Evolutionary conservation across 2,888 invertebrate genomes (phyloP), one percentile per base, ranked within the genome.

Genomic region (Ophraella communa): DNA sequence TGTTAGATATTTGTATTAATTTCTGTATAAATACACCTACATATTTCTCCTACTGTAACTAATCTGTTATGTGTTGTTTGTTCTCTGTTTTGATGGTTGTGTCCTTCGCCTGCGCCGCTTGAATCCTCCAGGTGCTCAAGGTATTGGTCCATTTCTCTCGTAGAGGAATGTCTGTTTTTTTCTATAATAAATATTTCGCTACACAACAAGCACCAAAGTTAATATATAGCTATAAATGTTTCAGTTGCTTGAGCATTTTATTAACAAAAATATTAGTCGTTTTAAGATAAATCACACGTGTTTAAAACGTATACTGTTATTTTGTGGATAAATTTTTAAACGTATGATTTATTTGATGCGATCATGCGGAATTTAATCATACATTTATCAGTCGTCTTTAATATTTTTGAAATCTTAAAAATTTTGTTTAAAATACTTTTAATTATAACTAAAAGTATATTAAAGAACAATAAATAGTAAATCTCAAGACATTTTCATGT

Each of bases 51-150:
- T 63, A 53, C 72, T 71, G 71, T 76, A 74, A 82, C 81, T 82
- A 82, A 82, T 76, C 78, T 79, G 79, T 80, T 60, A 74, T 80
- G 78, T 81, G 81, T 81, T 82, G 80, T 83, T 79, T 82, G 80
- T 82, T 82, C 77, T 82, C 79, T 81, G 78, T 59, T 81, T 80
- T 79, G 76, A 79, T 81, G 82, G 81, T 82, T 74, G 49, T 80
- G 77, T 77, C 79, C 80, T 79, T 72, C 52, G 60, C 60, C 60
- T 64, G 64, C 79, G 80, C 75, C 80, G 80, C 79, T 80, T 81
- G 80, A 80, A 78, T 76, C 79, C 82, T 79, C 78, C 83, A 84
- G 84, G 84, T 84, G 80, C 83, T 84, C 82, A 84, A 84, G 84
- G 83, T 84, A 83, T 79, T 82, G 78, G 77, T 74, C 73, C 74